phyloP scores from a whole-genome alignment of 2,113 vertebrate species.

The Willisornis vidua region DNA sequence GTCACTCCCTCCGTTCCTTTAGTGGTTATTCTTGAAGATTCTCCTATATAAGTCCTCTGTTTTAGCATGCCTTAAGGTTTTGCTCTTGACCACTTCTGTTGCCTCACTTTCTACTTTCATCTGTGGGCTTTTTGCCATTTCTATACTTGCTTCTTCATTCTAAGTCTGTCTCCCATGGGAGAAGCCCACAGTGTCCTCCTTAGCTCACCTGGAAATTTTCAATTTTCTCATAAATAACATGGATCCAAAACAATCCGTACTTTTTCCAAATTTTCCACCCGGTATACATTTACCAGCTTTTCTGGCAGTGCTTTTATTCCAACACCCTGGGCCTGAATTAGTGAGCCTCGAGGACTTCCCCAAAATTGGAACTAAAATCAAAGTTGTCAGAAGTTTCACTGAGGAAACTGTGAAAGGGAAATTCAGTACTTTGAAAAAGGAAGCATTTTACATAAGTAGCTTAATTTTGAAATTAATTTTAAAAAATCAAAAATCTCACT shows the following conservation, averaged over 20 bases:
- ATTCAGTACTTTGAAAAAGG: not conserved
- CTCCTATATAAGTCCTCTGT: not conserved
- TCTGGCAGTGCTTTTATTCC: not conserved
- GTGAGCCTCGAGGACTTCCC: not conserved
- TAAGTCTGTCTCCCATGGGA: not conserved
- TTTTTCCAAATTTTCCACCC: not conserved
- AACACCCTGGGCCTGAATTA: not conserved
- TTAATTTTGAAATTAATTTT: not conserved
- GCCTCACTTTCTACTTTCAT: not conserved
- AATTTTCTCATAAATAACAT: not conserved
- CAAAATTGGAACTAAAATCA: not conserved
- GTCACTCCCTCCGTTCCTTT: not conserved
- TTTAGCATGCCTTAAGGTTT: not conserved
- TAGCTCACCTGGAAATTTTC: not conserved
- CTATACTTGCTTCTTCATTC: not conserved
- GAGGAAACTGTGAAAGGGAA: not conserved
- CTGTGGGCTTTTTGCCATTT: not conserved
- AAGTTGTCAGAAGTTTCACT: not conserved
- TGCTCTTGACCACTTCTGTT: not conserved
- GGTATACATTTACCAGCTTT: not conserved
- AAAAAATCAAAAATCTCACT: not conserved
- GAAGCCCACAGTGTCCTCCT: not conserved
- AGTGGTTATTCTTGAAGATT: not conserved
- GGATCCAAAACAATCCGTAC: not conserved
- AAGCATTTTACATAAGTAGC: not conserved